These are phyloP conservation scores for Cephalopholis sonnerati DNA, from an alignment of 2,113 vertebrate species.

Conservation along the genomic window DNA sequence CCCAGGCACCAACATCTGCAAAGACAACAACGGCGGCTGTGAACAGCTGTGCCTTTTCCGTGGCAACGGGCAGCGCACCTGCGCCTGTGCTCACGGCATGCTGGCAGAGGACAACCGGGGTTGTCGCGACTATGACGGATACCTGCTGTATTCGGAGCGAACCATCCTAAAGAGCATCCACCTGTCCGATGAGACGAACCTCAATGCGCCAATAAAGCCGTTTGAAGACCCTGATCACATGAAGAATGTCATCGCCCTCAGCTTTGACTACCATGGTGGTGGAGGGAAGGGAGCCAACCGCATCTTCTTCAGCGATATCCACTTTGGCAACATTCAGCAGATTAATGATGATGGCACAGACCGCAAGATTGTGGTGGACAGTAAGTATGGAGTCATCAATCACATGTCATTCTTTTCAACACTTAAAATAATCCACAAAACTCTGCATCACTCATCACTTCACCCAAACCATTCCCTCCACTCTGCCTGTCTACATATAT, in stretches of 20 bases:
- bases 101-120: slow-evolving; percentile 90
- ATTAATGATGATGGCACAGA: slow-evolving; percentile 93
- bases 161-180: slow-evolving; percentile 99
- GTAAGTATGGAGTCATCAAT: slow-evolving; percentile 83
- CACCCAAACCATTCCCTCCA: background rate
- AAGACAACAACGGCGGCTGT: slow-evolving; percentile 91
- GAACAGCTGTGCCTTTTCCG: slow-evolving; percentile 97
- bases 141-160: slow-evolving; percentile 96
- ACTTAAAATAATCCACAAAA: background rate
- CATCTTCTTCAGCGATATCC: slow-evolving; percentile 98
- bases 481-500: background rate
- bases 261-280: slow-evolving; percentile 92
- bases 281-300: slow-evolving; percentile 91
- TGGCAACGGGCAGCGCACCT: slow-evolving; percentile 86
- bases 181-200: slow-evolving; percentile 95
- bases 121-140: slow-evolving; percentile 95
- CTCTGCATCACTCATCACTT: accelerated
- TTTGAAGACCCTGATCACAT: slow-evolving; percentile 97
- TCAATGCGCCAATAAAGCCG: slow-evolving; percentile 96
- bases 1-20: slow-evolving; percentile 94
- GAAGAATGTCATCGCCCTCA: slow-evolving; percentile 97
- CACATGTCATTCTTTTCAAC: background rate
- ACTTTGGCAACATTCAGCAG: slow-evolving; percentile 99
- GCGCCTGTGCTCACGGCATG: slow-evolving; percentile 96
- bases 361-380: slow-evolving; percentile 94